Percentiles rank a stretch among this genome's conserved stretches.
Evolutionary conservation across 2,113 vertebrate genomes (phyloP).

Genomic region (Brachionichthys hirsutus): DNA sequence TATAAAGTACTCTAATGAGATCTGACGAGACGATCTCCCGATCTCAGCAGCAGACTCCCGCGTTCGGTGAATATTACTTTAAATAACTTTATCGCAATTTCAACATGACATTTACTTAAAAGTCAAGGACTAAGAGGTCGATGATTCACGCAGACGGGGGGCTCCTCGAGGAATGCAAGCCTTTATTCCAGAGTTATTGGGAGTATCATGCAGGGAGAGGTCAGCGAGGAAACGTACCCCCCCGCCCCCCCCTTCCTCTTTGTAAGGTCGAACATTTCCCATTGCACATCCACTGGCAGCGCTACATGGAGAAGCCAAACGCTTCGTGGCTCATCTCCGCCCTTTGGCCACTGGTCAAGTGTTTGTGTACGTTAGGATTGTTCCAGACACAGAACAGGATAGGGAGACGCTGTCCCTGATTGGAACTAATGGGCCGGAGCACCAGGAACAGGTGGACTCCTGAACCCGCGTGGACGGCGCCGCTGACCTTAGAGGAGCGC

Average conservation of each 20-base stretch:
- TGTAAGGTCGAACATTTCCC: conserved; percentile 65
- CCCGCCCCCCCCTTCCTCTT: conserved; percentile 56
- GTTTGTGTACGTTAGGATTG: conserved; percentile 9
- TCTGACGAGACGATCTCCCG: conserved; percentile 34
- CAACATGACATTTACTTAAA: neutral
- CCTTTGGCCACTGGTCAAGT: conserved; percentile 59
- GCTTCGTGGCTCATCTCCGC: conserved; percentile 21
- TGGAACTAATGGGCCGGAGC: conserved; percentile 67
- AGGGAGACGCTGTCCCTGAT: conserved; percentile 55
- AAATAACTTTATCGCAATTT: too few relatives aligned
- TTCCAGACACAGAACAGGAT: conserved; percentile 65
- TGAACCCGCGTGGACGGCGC: conserved; percentile 53
- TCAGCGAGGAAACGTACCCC: conserved; percentile 55
- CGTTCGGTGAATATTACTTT: neutral
- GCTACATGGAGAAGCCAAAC: conserved; percentile 27
- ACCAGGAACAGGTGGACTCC: conserved; percentile 64
- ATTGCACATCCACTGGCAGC: conserved; percentile 55
- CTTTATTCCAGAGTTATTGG: neutral
- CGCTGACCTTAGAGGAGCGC: conserved; percentile 3
- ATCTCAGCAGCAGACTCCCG: conserved; percentile 11
- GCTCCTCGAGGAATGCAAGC: conserved; percentile 43
- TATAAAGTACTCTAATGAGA: too few relatives aligned
- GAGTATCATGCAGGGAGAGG: conserved; percentile 17
- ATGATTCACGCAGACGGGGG: too few relatives aligned
- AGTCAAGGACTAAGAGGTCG: conserved; percentile 3